phyloP scores from a whole-genome alignment of 92 coral and sea anemone species.

The Phymanthus crucifer region DNA sequence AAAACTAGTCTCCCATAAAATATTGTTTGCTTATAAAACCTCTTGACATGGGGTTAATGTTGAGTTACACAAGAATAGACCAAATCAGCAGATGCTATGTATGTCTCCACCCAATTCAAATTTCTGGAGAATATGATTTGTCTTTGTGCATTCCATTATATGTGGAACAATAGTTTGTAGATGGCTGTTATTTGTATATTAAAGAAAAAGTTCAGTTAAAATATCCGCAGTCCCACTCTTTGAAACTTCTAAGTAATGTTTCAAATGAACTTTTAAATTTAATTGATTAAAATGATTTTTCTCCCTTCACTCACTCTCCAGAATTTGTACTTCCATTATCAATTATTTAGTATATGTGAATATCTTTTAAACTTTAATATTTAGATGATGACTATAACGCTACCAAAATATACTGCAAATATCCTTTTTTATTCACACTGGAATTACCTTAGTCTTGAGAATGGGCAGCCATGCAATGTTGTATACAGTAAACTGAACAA shows the following conservation, averaged over 20 bases:
- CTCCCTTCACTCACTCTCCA: not conserved
- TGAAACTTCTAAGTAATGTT: conserved; percentile 1
- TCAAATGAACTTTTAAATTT: no score
- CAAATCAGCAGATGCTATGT: not conserved
- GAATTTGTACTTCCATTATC: not conserved
- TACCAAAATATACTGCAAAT: not conserved
- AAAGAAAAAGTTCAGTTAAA: not conserved
- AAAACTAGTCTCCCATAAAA: not conserved
- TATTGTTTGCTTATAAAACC: not conserved
- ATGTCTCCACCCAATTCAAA: not conserved
- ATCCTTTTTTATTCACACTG: no score
- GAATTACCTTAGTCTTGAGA: not conserved
- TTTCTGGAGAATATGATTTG: not conserved
- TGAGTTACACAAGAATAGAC: not conserved
- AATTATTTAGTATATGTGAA: no score
- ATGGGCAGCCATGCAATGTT: not conserved
- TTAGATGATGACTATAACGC: not conserved
- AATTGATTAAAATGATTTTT: no score
- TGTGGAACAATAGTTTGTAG: not conserved
- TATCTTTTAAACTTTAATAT: no score
- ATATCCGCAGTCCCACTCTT: not conserved
- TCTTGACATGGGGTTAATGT: not conserved
- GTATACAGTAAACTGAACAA: not conserved
- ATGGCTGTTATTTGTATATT: not conserved
- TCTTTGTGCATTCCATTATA: not conserved